Evolutionary conservation across 2,888 invertebrate genomes (phyloP).

Genomic region (Himalopsyche kuldschensis): DNA sequence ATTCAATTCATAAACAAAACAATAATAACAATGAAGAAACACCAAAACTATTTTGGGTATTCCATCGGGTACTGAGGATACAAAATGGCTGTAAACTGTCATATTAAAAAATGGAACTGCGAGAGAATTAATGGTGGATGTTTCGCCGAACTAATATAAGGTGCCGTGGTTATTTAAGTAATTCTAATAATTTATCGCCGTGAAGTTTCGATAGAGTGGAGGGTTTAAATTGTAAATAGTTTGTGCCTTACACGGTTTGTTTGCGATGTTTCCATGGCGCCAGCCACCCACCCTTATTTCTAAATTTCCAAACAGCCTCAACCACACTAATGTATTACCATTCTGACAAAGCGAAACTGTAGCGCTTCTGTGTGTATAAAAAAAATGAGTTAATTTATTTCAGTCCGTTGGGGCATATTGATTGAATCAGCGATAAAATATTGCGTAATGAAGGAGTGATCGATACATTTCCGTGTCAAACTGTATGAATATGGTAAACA

Average conservation of each 20-base stretch:
- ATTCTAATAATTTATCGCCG: background rate
- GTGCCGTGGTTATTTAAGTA: background rate
- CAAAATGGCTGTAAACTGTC: background rate
- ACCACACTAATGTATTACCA: conserved; percentile 3
- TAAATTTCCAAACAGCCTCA: conserved; percentile 14
- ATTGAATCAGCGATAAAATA: conserved; percentile 12
- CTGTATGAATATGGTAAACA: background rate
- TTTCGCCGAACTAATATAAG: background rate
- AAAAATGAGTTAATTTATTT: conserved; percentile 4
- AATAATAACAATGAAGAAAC: too few species aligned
- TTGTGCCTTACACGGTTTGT: conserved; percentile 26
- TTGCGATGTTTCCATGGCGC: conserved; percentile 37
- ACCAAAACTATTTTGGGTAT: background rate
- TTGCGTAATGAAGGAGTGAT: conserved; percentile 12
- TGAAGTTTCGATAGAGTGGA: background rate
- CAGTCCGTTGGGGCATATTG: conserved; percentile 3
- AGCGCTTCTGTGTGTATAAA: background rate
- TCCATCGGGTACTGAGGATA: background rate
- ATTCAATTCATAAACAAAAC: too few species aligned
- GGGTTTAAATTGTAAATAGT: background rate
- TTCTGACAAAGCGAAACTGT: conserved; percentile 2
- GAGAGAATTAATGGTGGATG: background rate
- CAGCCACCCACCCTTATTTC: conserved; percentile 21
- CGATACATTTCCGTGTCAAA: background rate
- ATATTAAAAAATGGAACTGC: background rate